These are phyloP conservation scores for Podiceps cristatus DNA, from an alignment of 2,113 vertebrate species.

Conservation along the genomic window DNA sequence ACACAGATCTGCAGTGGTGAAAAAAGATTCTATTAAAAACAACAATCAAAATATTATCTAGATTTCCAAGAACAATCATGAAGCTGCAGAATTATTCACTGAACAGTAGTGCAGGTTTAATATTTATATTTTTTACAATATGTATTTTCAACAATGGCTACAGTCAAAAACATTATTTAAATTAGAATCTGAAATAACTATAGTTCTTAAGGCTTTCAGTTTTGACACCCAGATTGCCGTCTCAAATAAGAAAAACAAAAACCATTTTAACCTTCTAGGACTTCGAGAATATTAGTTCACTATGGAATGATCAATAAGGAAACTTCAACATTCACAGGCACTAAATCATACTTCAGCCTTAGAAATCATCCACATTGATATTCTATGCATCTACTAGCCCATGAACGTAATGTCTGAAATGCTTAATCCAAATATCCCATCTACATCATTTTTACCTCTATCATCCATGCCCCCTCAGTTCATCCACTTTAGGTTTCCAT, in stretches of 20 bases:
- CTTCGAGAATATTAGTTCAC: not conserved
- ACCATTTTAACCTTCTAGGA: not conserved
- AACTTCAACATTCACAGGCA: not conserved
- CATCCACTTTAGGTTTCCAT: not conserved
- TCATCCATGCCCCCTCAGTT: not conserved
- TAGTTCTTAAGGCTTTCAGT: not conserved
- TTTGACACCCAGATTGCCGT: not conserved
- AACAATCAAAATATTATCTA: not conserved
- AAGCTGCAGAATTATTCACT: not conserved
- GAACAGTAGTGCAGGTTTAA: not conserved
- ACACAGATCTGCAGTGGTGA: not conserved
- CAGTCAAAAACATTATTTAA: not conserved
- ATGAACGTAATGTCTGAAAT: not conserved
- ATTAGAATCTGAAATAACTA: not conserved
- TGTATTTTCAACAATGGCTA: not conserved
- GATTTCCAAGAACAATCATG: not conserved
- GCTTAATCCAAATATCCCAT: not conserved
- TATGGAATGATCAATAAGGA: not conserved
- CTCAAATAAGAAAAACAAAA: not conserved
- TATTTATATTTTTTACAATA: not conserved
- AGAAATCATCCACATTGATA: not conserved
- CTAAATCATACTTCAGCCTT: not conserved
- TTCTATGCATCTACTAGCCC: not conserved
- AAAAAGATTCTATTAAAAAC: not conserved
- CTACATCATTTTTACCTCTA: not conserved